Evolutionary conservation across 2,113 vertebrate genomes (phyloP).

Genomic region (Thermophis baileyi): DNA sequence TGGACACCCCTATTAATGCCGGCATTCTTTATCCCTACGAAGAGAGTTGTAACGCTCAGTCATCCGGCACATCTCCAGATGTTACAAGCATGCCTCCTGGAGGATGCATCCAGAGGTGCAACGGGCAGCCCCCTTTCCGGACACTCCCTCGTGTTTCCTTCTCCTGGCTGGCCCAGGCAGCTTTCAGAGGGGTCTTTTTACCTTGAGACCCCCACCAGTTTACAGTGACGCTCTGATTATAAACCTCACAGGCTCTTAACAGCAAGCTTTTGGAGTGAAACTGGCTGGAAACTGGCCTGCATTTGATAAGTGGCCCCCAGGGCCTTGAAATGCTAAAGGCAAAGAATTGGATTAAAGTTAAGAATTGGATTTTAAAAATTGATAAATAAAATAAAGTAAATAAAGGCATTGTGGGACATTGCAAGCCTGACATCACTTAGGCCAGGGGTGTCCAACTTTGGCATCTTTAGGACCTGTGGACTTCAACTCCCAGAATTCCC

Average conservation of each 20-base stretch:
- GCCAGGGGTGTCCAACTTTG: neutral
- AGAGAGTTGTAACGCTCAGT: neutral
- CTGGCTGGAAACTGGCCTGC: neutral
- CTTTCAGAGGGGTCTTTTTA: neutral
- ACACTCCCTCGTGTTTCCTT: neutral
- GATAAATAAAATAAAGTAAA: neutral
- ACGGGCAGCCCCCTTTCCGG: neutral
- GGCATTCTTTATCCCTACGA: neutral
- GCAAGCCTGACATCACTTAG: neutral
- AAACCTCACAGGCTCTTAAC: neutral
- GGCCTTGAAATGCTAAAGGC: neutral
- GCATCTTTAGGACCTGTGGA: neutral
- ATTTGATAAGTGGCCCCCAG: neutral
- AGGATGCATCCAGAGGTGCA: neutral
- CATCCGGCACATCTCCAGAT: neutral
- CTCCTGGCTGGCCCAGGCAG: neutral
- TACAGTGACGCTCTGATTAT: neutral
- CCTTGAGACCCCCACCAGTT: neutral
- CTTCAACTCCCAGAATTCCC: neutral
- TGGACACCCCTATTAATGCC: neutral
- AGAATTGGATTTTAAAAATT: neutral
- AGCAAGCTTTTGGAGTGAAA: neutral
- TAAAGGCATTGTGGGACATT: neutral
- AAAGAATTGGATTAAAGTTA: neutral
- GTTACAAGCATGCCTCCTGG: neutral